phyloP scores from a whole-genome alignment of 2,113 vertebrate species.

The Thamnaconus septentrionalis region DNA sequence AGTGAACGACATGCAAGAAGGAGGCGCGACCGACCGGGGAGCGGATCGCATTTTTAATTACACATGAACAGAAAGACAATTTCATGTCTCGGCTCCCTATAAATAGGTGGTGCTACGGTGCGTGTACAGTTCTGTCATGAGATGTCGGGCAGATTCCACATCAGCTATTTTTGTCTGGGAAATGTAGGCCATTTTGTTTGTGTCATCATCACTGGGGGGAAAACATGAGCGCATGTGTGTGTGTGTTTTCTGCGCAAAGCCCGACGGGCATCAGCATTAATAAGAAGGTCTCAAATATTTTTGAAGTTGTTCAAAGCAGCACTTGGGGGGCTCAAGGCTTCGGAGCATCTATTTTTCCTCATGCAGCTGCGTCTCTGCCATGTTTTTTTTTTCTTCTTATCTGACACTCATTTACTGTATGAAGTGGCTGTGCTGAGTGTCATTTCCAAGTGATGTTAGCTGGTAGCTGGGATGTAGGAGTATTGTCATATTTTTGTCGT shows the following conservation, averaged over 20 bases:
- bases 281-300: conserved; percentile 53
- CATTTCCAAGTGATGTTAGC: too few species aligned
- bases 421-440: too few species aligned
- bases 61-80: too few species aligned
- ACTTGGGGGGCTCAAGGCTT: conserved; percentile 29
- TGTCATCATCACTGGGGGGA: conserved; percentile 40
- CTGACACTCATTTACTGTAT: too few species aligned
- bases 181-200: conserved; percentile 58
- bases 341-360: conserved; percentile 9
- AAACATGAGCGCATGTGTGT: conserved; percentile 7
- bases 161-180: conserved; percentile 25
- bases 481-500: too few species aligned
- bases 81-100: not conserved
- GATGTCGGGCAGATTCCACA: conserved; percentile 4
- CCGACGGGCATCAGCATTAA: conserved; percentile 40
- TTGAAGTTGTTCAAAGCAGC: conserved; percentile 61
- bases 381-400: conserved; percentile 24
- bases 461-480: too few species aligned
- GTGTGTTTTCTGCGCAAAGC: not conserved
- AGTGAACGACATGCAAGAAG: conserved; percentile 71
- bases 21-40: too few species aligned
- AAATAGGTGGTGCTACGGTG: conserved; percentile 1
- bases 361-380: conserved; percentile 22
- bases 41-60: too few species aligned
- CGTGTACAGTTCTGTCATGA: conserved; percentile 3